A percentile compares a stretch with the other conserved stretches of the same genome.
Evolutionary conservation across 2,113 vertebrate species (phyloP).

Genomic region (Osmerus mordax): DNA sequence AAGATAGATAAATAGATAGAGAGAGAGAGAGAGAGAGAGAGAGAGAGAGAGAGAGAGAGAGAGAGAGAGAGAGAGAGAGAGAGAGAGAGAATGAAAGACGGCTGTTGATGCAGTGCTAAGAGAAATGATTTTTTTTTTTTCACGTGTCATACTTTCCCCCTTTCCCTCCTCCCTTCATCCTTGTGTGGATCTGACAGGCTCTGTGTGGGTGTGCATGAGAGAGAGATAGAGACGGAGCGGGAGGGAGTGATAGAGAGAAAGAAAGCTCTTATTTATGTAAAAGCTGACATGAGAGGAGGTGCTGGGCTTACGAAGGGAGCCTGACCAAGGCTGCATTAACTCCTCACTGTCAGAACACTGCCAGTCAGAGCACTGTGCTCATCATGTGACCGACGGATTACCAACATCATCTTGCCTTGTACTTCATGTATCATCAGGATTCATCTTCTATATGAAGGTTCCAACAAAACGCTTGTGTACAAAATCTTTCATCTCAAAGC

Average conservation of each 20-base stretch:
- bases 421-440: no score
- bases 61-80: neutral
- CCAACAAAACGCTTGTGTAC: no score
- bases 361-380: conserved; percentile 3
- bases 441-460: no score
- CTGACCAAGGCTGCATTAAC: conserved; percentile 58
- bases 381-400: neutral
- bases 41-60: no score
- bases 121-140: conserved; percentile 67
- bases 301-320: conserved; percentile 59
- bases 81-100: conserved; percentile 47
- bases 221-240: conserved; percentile 61
- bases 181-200: conserved; percentile 74
- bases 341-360: conserved; percentile 34
- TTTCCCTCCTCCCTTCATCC: conserved; percentile 68
- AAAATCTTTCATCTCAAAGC: no score
- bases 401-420: no score
- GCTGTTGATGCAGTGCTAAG: conserved; percentile 57
- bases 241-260: conserved; percentile 46
- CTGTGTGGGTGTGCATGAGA: conserved; percentile 77
- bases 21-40: no score
- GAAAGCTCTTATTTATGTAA: conserved; percentile 74
- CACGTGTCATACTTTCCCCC: conserved; percentile 75
- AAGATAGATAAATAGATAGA: no score
- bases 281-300: conserved; percentile 72